Evolutionary conservation across 2,888 invertebrate genomes (phyloP).

Genomic region (Xestia c-nigrum): DNA sequence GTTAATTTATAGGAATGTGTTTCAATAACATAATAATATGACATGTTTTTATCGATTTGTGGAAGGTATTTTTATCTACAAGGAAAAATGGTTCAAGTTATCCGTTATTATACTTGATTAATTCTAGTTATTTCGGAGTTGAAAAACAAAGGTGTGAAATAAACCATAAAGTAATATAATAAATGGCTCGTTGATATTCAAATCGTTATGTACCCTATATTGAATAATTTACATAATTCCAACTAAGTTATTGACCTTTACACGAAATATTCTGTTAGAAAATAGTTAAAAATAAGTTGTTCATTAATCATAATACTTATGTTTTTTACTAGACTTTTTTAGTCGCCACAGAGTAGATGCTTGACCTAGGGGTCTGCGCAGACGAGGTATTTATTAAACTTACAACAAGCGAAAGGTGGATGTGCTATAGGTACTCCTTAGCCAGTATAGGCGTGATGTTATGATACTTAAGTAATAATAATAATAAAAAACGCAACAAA

Average conservation of each 20-base stretch:
- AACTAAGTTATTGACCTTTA: conserved; percentile 46
- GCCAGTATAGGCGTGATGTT: background rate
- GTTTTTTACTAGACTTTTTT: background rate
- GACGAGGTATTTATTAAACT: background rate
- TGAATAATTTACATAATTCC: conserved; percentile 22
- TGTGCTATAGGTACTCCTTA: background rate
- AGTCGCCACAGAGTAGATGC: background rate
- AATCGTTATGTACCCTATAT: background rate
- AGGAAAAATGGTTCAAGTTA: conserved; percentile 1
- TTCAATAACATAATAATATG: conserved; percentile 3
- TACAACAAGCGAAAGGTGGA: background rate
- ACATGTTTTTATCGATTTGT: background rate
- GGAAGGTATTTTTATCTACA: conserved; percentile 14
- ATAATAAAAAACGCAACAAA: background rate
- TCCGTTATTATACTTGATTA: background rate
- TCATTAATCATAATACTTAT: background rate
- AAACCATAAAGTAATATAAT: background rate
- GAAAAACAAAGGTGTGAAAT: background rate
- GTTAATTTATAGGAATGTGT: conserved; percentile 13
- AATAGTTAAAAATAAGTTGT: conserved; percentile 1
- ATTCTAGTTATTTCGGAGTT: background rate
- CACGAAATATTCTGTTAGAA: conserved; percentile 12
- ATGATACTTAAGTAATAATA: background rate
- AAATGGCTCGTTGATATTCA: background rate
- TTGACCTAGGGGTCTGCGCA: background rate